phyloP scores from a whole-genome alignment of 2,113 vertebrate genomes.

The Xiphias gladius region DNA sequence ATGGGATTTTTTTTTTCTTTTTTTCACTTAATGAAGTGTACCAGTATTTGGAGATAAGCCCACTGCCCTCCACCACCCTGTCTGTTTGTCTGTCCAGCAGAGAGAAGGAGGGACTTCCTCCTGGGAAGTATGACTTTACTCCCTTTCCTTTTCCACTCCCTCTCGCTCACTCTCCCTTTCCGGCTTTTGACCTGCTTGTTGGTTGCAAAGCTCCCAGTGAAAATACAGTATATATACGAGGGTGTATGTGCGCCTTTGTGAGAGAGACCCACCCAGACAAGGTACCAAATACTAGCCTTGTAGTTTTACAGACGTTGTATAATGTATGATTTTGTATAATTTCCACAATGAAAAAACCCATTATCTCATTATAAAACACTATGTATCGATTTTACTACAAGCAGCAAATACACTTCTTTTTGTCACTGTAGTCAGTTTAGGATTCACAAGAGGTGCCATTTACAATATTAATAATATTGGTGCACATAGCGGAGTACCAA shows the following conservation, averaged over 20 bases:
- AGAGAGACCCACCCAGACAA: neutral
- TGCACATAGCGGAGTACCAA: neutral
- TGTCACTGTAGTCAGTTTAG: neutral
- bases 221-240: neutral
- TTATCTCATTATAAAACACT: neutral
- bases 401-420: neutral
- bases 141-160: slow-evolving; percentile 31
- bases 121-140: slow-evolving; percentile 30
- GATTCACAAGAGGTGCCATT: no score
- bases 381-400: neutral
- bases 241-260: neutral
- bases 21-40: neutral
- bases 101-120: slow-evolving; percentile 17
- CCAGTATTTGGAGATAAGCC: neutral
- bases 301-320: neutral
- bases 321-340: neutral
- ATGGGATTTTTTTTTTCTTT: neutral
- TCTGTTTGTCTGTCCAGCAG: neutral
- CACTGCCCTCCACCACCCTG: neutral
- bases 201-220: slow-evolving; percentile 8
- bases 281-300: neutral
- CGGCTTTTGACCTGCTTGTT: slow-evolving; percentile 56
- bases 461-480: no score
- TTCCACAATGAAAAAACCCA: neutral
- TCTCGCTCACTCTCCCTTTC: slow-evolving; percentile 46